phyloP scores from a whole-genome alignment of 2,113 vertebrate genomes.

The Takifugu bimaculatus region DNA sequence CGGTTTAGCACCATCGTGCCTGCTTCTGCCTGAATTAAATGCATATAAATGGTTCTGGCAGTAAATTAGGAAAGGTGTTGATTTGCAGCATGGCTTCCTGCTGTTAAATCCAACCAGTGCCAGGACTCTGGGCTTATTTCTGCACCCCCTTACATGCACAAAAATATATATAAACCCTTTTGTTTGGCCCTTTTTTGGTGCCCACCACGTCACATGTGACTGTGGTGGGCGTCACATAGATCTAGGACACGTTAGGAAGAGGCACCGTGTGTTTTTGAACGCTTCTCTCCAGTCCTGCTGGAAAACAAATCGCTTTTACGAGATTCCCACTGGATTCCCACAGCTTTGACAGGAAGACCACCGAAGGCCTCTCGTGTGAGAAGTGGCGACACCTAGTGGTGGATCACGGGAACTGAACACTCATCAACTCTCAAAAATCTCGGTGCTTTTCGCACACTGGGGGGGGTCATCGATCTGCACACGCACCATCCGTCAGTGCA shows the following conservation, averaged over 20 bases:
- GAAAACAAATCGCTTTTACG: neutral
- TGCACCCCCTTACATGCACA: neutral
- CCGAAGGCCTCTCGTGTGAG: too few relatives aligned
- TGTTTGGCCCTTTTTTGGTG: slow-evolving; percentile 8
- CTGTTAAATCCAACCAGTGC: slow-evolving; percentile 20
- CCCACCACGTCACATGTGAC: slow-evolving; percentile 23
- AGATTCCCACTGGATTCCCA: neutral
- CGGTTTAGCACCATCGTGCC: too few relatives aligned
- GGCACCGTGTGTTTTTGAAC: too few relatives aligned
- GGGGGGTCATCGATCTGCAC: too few relatives aligned
- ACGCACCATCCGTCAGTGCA: too few relatives aligned
- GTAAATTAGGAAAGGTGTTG: slow-evolving; percentile 3
- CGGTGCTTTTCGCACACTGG: too few relatives aligned
- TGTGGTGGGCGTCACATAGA: slow-evolving; percentile 43
- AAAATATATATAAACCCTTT: slow-evolving; percentile 2
- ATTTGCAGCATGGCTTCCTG: slow-evolving; percentile 5
- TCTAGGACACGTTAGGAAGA: slow-evolving; percentile 38
- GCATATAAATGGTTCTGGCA: slow-evolving; percentile 4
- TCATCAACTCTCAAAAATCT: too few relatives aligned
- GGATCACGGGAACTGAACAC: too few relatives aligned
- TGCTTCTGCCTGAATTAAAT: neutral
- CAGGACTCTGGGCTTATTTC: slow-evolving; percentile 11
- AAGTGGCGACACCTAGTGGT: too few relatives aligned
- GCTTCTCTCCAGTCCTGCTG: too few relatives aligned
- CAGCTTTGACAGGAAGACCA: neutral